phyloP scores from a whole-genome alignment of 2,113 vertebrate genomes.

The Oriolus oriolus region DNA sequence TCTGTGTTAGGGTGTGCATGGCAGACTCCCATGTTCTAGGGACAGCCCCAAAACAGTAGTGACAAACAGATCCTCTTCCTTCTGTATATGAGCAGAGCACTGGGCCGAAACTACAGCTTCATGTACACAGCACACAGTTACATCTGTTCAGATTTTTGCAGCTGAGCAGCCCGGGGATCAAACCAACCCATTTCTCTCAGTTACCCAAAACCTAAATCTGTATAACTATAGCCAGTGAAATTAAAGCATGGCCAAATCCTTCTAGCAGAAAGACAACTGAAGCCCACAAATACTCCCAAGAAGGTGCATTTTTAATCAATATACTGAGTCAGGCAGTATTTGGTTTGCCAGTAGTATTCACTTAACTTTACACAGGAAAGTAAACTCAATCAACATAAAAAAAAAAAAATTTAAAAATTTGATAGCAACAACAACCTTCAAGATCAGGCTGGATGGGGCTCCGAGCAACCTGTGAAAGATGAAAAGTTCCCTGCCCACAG shows the following conservation, averaged over 20 bases:
- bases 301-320: background rate
- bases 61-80: background rate
- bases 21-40: no score
- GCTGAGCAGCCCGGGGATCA: background rate
- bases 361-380: background rate
- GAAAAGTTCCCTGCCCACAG: background rate
- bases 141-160: background rate
- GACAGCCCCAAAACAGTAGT: background rate
- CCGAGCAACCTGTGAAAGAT: background rate
- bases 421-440: background rate
- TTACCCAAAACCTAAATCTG: background rate
- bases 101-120: fast-evolving
- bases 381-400: background rate
- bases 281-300: background rate
- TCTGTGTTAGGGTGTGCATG: no score
- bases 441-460: background rate
- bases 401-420: background rate
- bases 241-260: background rate
- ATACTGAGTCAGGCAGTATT: background rate
- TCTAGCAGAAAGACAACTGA: background rate
- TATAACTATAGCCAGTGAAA: background rate
- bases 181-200: background rate
- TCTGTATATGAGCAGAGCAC: background rate
- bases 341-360: background rate
- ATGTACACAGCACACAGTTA: background rate